These are phyloP conservation scores for Octodon degus DNA, from an alignment of 2,113 vertebrate genomes.

Conservation along the genomic window DNA sequence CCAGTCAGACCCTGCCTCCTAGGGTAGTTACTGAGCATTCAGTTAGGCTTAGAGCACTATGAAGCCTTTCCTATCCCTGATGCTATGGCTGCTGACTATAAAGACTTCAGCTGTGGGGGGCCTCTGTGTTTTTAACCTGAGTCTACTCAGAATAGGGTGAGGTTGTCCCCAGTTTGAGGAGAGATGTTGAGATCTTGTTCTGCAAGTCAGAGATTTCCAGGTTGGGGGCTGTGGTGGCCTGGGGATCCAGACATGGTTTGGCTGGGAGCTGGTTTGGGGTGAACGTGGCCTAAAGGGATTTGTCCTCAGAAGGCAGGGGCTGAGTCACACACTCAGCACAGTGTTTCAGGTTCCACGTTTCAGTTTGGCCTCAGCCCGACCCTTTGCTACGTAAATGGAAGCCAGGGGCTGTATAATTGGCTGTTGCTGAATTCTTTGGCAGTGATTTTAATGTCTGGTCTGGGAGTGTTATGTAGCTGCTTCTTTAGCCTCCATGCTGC, in stretches of 20 bases:
- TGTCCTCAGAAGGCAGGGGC: slow-evolving; percentile 36
- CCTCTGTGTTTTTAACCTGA: background rate
- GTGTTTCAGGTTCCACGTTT: slow-evolving; percentile 69
- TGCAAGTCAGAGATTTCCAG: background rate
- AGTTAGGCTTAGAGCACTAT: background rate
- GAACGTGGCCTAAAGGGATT: slow-evolving; percentile 69
- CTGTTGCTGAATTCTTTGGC: slow-evolving; percentile 59
- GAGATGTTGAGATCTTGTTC: background rate
- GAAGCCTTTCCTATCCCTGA: background rate
- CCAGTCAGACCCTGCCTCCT: background rate
- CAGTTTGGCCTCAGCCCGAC: slow-evolving; percentile 16
- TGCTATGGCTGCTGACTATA: background rate
- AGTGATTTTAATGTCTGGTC: slow-evolving; percentile 64
- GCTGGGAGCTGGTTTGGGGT: slow-evolving; percentile 28
- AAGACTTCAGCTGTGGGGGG: background rate
- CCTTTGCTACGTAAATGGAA: slow-evolving; percentile 51
- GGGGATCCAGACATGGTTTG: background rate
- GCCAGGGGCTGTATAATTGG: slow-evolving; percentile 27
- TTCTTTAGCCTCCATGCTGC: background rate
- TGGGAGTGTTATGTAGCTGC: background rate
- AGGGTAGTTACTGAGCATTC: background rate
- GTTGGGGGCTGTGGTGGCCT: background rate
- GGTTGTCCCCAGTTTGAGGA: background rate
- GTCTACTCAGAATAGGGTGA: background rate
- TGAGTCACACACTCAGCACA: slow-evolving; percentile 53